Evolutionary conservation across 2,113 vertebrate genomes (phyloP), one percentile per base, ranked within the genome.

Genomic region (Mixornis gularis): DNA sequence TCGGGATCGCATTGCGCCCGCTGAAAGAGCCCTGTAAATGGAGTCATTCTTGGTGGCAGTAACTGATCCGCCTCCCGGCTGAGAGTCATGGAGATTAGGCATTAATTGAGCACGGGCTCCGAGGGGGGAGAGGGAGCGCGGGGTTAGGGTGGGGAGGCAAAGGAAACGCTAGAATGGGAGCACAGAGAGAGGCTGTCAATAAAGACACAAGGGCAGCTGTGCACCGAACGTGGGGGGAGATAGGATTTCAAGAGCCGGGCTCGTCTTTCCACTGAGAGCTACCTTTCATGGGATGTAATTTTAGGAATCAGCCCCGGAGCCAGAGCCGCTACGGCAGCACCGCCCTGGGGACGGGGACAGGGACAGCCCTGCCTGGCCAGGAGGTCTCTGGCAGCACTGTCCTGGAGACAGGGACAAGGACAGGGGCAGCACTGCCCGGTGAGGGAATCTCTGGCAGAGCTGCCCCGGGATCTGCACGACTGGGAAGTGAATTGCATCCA

Each of bases 141-240:
- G 91, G 86, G 84, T 30, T 32, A 16, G 56, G 63, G 13, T 3
- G 34, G 85, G 71, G 58, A 85, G 79, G 90, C 43, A 19, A 16
- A 40, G 74, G 93, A 82, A 92, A 91, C 84, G 13, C 25, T 44
- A 85, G 94, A 49, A 21, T 2, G 52, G 76, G 27, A 79, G 87
- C 90, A 85, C 10, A 92, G 82, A 92, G 73, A 77, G 85, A 36
- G 89, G 84, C 74, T 92, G 66, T 91, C 73, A 87, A 63, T 82
- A 59, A 49, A 95, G 92, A 82, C 92, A 85, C 94, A 73, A 63
- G 91, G 96, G 94, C 95, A 94, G 94, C 92, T 82, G 92, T 55
- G 87, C 74, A n/a, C 38, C 12, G 26, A 77, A 10, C 7, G 4
- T 4, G 40, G 62, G 7, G 79, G 83, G 58, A 60, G 49, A 64